phyloP scores from a whole-genome alignment of 2,113 vertebrate genomes.

The Spermophilus dauricus region DNA sequence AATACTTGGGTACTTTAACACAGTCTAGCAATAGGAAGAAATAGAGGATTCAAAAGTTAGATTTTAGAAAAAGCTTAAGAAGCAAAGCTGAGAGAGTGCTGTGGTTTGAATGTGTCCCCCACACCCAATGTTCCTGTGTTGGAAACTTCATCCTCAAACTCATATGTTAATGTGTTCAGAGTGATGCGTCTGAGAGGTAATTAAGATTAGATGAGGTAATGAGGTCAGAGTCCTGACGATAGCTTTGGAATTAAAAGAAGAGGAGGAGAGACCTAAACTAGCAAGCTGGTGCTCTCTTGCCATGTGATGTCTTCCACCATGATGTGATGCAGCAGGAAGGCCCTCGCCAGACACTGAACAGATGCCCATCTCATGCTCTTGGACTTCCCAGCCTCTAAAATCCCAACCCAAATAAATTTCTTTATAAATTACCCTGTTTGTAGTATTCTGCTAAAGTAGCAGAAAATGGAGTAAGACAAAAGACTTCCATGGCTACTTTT shows the following conservation, averaged over 20 bases:
- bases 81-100: not conserved
- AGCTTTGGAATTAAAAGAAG: no score
- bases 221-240: not conserved
- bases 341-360: not conserved
- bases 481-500: not conserved
- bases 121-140: not conserved
- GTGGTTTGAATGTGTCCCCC: not conserved
- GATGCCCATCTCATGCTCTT: not conserved
- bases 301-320: not conserved
- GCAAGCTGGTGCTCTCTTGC: not conserved
- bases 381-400: not conserved
- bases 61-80: conserved; percentile 21
- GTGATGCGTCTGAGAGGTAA: not conserved
- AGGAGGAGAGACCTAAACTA: not conserved
- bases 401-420: no score
- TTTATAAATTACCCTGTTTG: not conserved
- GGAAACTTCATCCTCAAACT: not conserved
- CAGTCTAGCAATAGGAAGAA: conserved; percentile 31
- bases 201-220: not conserved
- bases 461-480: not conserved
- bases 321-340: not conserved
- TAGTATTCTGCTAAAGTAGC: not conserved
- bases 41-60: not conserved
- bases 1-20: not conserved
- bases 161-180: not conserved